These are phyloP conservation scores for Eciton burchellii DNA, from an alignment of 1,140 invertebrate genomes.

Conservation along the genomic window DNA sequence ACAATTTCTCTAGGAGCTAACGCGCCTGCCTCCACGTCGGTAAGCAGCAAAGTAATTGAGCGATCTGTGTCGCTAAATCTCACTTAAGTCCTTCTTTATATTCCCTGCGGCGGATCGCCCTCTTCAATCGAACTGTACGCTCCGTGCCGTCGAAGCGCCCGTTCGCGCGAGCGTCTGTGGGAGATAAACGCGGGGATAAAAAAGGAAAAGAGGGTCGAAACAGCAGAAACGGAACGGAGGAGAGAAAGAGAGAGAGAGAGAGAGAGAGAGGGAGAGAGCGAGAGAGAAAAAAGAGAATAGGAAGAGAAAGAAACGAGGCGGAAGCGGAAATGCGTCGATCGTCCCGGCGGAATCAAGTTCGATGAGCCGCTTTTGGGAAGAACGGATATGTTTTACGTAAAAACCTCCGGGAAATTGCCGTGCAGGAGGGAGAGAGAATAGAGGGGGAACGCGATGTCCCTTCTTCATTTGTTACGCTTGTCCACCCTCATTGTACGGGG, in stretches of 20 bases:
- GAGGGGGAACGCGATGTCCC: background rate
- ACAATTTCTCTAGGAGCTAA: slow-evolving; percentile 9
- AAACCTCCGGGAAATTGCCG: background rate
- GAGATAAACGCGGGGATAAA: slow-evolving; percentile 26
- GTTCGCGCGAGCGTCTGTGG: slow-evolving; percentile 11
- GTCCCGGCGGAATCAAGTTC: background rate
- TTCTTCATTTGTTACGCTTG: background rate
- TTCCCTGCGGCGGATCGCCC: slow-evolving; percentile 24
- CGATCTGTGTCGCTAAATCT: slow-evolving; percentile 51
- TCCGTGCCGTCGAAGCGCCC: background rate
- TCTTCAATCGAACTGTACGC: slow-evolving; percentile 18
- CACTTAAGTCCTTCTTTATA: slow-evolving; percentile 44
- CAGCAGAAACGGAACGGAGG: slow-evolving; percentile 12
- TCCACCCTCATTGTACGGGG: background rate
- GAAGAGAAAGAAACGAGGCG: background rate
- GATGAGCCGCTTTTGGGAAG: background rate
- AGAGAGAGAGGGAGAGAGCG: slow-evolving; percentile 12
- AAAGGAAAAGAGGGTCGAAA: slow-evolving; percentile 29
- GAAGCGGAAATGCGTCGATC: slow-evolving; percentile 14
- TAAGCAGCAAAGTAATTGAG: slow-evolving; percentile 33
- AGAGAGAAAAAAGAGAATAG: slow-evolving; percentile 6
- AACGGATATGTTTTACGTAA: slow-evolving; percentile 8
- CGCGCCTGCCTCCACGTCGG: no score
- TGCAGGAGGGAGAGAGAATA: no score
- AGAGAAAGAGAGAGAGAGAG: background rate